A percentile compares a stretch with the other conserved stretches of the same genome.
Evolutionary conservation across 2,888 invertebrate species (phyloP).

Genomic region (Crematogaster levior): DNA sequence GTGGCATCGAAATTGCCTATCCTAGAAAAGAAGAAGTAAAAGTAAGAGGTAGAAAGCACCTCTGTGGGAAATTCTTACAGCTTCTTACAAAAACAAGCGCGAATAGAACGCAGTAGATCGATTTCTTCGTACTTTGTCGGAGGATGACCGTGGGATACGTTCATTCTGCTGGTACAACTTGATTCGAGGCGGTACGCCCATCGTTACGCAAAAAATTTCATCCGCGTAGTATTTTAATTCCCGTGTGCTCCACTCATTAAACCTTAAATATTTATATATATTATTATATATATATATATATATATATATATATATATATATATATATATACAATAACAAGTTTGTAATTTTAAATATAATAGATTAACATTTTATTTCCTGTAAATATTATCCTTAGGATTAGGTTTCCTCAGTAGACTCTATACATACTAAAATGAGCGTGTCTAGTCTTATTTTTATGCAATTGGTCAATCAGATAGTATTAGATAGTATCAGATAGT

Average conservation of each 20-base stretch:
- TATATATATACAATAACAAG: too few species aligned
- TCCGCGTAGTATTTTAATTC: conserved; percentile 53
- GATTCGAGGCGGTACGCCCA: conserved; percentile 46
- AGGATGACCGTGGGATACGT: conserved; percentile 10
- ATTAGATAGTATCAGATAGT: too few species aligned
- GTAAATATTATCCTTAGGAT: neutral
- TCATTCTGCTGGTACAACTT: conserved; percentile 22
- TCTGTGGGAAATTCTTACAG: neutral
- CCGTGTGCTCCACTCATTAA: neutral
- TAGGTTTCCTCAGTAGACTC: too few species aligned
- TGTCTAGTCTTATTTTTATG: too few species aligned
- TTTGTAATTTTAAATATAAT: neutral
- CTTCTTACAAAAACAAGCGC: conserved; percentile 2
- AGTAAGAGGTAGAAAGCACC: neutral
- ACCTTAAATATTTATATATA: neutral
- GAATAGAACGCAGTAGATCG: conserved; percentile 8
- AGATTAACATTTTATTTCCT: neutral
- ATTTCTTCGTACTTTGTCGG: conserved; percentile 29
- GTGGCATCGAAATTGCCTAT: neutral
- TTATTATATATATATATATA: neutral
- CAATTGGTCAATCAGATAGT: too few species aligned
- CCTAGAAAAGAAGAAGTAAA: neutral
- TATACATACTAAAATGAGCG: too few species aligned
- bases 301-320: too few species aligned
- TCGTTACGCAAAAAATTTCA: conserved; percentile 55